Conservation (phyloP, 2,888 invertebrate species). For the Eumacrocentrus americanus region DNA sequence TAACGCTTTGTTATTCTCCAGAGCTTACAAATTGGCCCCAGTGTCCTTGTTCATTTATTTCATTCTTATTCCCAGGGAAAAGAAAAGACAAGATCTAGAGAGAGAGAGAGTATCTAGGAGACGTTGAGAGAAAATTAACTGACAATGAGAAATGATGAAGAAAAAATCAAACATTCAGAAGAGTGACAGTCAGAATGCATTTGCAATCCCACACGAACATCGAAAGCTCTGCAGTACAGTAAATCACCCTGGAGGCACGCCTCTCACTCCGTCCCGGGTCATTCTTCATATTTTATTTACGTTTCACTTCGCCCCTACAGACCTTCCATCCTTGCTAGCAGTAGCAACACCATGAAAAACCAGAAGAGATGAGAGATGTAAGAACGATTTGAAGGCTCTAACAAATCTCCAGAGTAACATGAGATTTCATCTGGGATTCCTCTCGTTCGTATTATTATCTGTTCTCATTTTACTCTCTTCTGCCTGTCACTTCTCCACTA, state of each 20-base stretch:
- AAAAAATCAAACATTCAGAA: background rate
- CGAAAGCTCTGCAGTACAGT: conserved; percentile 38
- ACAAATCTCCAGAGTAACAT: background rate
- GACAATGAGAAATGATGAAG: background rate
- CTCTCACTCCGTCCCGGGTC: conserved; percentile 31
- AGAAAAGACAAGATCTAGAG: background rate
- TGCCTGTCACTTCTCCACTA: background rate
- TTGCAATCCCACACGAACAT: conserved; percentile 36
- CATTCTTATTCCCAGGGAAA: background rate
- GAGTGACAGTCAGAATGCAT: conserved; percentile 28
- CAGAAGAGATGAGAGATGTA: background rate
- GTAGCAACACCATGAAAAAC: too few relatives aligned
- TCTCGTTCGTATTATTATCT: background rate
- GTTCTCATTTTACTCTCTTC: too few relatives aligned
- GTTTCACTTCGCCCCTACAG: conserved; percentile 41
- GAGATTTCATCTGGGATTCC: background rate
- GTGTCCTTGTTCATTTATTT: background rate
- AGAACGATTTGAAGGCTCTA: background rate
- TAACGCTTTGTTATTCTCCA: conserved; percentile 2
- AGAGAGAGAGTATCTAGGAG: too few relatives aligned
- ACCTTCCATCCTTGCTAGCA: background rate
- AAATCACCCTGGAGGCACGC: conserved; percentile 43
- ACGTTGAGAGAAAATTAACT: too few relatives aligned
- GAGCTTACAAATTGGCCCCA: conserved; percentile 1
- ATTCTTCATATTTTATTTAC: conserved; percentile 50